Conservation (phyloP, 1,140 invertebrate species). For the Brachionus paranguensis region DNA sequence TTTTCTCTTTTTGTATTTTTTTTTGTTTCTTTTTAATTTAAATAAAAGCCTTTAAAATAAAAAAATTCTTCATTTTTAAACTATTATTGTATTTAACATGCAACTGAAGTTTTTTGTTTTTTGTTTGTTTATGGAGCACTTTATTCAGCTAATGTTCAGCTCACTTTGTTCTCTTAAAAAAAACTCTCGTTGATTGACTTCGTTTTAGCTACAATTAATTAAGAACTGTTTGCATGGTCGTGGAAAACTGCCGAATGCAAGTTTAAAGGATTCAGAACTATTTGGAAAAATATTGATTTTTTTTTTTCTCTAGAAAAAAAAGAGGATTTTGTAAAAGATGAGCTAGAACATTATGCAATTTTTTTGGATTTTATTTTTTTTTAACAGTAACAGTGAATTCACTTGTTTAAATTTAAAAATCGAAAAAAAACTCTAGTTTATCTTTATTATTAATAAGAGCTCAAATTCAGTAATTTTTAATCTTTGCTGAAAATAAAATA, state of each 20-base stretch:
- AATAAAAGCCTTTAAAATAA: not conserved
- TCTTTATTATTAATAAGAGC: not conserved
- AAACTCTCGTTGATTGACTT: not conserved
- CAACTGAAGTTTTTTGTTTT: not conserved
- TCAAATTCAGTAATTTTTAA: not conserved
- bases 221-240: not conserved
- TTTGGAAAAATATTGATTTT: not conserved
- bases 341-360: not conserved
- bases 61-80: not conserved
- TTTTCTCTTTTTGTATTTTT: slow-evolving; percentile 28
- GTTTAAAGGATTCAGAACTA: not conserved
- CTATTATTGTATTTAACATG: slow-evolving; percentile 28
- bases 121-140: not conserved
- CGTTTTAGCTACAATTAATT: not conserved
- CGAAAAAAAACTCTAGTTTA: not conserved
- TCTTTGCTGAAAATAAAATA: not conserved
- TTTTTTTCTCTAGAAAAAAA: not conserved
- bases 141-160: not conserved
- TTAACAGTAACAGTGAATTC: not conserved
- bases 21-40: slow-evolving; percentile 20
- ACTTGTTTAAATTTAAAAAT: not conserved
- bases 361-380: not conserved
- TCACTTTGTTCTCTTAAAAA: not conserved
- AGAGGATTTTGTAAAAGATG: not conserved
- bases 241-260: not conserved